A percentile compares a stretch with the other conserved stretches of the same genome.
Evolutionary conservation across 2,113 vertebrate genomes (phyloP).

Genomic region (Pan troglodytes): NHGRI_mPanTro3-v2.1_pri NC_086016.1:52272001-52272500

Average conservation of each 20-base stretch:
- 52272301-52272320: too few species aligned
- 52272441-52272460: not conserved
- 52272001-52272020: not conserved
- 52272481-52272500: not conserved
- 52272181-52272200: rapidly evolving
- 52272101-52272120: not conserved
- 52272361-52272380: not conserved
- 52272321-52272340: rapidly evolving
- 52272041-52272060: rapidly evolving
- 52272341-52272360: not conserved
- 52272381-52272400: not conserved
- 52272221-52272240: too few species aligned
- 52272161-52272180: not conserved
- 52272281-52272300: not conserved
- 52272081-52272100: not conserved
- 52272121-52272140: not conserved
- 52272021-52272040: rapidly evolving
- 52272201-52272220: not conserved
- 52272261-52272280: not conserved
- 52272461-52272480: too few species aligned
- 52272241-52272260: not conserved
- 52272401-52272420: not conserved
- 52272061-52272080: not conserved
- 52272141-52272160: too few species aligned
- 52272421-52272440: not conserved